Conservation (phyloP, 2,888 invertebrate genomes). For the Lysandra bellargus region DNA sequence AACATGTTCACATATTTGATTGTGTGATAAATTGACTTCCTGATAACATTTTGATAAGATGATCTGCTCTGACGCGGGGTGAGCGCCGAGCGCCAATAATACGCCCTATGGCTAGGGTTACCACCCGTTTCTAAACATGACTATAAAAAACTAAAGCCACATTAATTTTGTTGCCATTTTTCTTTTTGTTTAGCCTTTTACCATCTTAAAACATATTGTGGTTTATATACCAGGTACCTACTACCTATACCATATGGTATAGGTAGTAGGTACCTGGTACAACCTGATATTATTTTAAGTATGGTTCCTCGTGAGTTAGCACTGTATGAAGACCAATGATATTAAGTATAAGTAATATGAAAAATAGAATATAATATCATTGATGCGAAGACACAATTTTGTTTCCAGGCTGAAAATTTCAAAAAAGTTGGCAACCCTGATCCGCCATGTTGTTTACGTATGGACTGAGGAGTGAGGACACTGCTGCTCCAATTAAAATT, state of each 20-base stretch:
- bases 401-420: neutral
- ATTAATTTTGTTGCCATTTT: no score
- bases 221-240: no score
- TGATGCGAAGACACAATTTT: no score
- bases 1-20: constrained; percentile 25
- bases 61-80: constrained; percentile 20
- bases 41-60: constrained; percentile 29
- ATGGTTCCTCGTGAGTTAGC: neutral
- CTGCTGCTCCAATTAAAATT: constrained; percentile 1
- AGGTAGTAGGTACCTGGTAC: no score
- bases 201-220: no score
- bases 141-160: neutral
- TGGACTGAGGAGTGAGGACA: neutral
- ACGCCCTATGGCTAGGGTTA: neutral
- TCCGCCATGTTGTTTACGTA: constrained; percentile 2
- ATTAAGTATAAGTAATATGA: no score
- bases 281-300: no score
- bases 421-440: neutral
- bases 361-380: no score
- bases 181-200: no score
- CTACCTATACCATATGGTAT: no score
- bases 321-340: no score
- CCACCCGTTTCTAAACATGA: neutral
- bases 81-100: constrained; percentile 7
- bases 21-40: constrained; percentile 23